Conservation (phyloP, 2,113 vertebrate species). For the Sinosuthora webbiana region DNA sequence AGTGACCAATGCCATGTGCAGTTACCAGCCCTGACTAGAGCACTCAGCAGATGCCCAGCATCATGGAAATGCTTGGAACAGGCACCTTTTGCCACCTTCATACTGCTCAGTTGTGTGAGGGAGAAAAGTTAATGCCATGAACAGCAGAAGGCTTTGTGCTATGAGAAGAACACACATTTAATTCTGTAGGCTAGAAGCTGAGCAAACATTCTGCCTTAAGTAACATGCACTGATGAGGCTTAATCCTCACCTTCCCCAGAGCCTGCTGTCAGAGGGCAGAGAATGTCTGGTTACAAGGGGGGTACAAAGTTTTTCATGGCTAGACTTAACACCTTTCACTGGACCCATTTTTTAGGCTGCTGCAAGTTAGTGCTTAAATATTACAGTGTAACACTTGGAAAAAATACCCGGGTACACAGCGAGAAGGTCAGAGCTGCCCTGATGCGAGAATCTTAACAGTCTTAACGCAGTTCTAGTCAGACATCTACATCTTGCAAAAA, state of each 20-base stretch:
- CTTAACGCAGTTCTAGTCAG: not conserved
- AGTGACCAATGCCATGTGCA: not conserved
- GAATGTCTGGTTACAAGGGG: not conserved
- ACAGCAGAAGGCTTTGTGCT: not conserved
- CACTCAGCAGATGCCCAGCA: not conserved
- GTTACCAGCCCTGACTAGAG: not conserved
- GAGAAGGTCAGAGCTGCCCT: not conserved
- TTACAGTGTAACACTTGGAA: not conserved
- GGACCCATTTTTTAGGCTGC: not conserved
- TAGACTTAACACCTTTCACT: not conserved
- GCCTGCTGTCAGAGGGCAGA: not conserved
- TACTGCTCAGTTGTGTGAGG: not conserved
- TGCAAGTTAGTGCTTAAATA: not conserved
- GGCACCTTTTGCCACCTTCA: not conserved
- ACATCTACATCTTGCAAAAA: not conserved
- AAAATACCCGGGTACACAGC: not conserved
- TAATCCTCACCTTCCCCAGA: not conserved
- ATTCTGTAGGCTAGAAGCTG: not conserved
- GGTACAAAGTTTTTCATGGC: not conserved
- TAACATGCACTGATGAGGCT: not conserved
- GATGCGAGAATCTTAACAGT: not conserved
- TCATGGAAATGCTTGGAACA: not conserved
- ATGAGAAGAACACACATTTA: not conserved
- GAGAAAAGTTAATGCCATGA: not conserved
- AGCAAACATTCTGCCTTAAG: not conserved